A percentile compares a stretch with the other conserved stretches of the same genome.
Evolutionary conservation across 2,113 vertebrate species (phyloP).

Genomic region (Pteronura brasiliensis): DNA sequence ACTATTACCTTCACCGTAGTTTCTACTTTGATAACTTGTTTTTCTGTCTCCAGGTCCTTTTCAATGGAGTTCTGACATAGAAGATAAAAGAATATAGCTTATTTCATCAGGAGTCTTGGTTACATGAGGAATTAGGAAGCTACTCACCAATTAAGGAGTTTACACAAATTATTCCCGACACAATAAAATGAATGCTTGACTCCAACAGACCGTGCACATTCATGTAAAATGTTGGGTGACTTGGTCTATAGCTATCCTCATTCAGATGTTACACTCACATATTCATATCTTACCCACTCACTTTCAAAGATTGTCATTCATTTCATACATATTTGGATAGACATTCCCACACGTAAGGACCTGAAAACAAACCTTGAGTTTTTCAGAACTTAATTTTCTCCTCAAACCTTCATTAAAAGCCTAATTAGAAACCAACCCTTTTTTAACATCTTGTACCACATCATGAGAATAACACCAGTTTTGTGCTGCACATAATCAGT

Average conservation of each 20-base stretch:
- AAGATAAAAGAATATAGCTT: background rate
- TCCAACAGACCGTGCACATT: background rate
- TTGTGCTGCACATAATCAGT: background rate
- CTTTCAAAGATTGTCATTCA: background rate
- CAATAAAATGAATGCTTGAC: background rate
- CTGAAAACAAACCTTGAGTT: background rate
- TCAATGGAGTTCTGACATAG: background rate
- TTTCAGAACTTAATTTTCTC: background rate
- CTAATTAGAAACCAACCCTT: background rate
- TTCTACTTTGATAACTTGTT: background rate
- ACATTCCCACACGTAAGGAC: background rate
- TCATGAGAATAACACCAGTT: background rate
- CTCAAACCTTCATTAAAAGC: background rate
- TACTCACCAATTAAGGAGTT: background rate
- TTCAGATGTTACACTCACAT: background rate
- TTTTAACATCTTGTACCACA: background rate
- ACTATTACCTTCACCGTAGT: background rate
- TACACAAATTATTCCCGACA: background rate
- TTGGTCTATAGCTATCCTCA: background rate
- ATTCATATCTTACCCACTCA: background rate
- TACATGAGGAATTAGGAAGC: background rate
- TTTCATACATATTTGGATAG: background rate
- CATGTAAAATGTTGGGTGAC: background rate
- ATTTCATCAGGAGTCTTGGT: background rate
- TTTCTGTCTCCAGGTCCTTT: slow-evolving; percentile 3